Evolutionary conservation across 2,797 vertebrate genomes (phyloP), one percentile per base, ranked within the genome.

Genomic region (Mus minutoides): DNA sequence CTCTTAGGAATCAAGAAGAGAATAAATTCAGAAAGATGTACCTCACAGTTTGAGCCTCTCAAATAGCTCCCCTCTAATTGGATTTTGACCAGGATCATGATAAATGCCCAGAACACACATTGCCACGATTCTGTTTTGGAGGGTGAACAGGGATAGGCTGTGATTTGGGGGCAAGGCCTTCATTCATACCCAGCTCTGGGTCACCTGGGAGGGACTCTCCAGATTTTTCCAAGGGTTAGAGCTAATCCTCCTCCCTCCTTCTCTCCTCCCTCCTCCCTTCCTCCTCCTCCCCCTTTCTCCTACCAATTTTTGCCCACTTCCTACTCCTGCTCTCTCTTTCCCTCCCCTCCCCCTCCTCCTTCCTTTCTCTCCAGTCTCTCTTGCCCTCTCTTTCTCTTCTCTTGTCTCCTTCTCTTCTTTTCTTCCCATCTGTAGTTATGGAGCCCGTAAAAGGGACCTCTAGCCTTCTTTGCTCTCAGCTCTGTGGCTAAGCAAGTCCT

Each of bases 271-370:
- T 9, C 6, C 12, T 21, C 26, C 2, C 14, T 11, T 12, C 8
- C 19, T 1, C 16, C 13, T 14, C 9, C 6, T 26, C 7, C 24
- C 22, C n/a, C 31, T n/a, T 22, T 60, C 21, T 60, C 21, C 56
- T 58, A 17, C 52, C 14, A 34, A 6, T 24, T 1, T 8, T 5
- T 16, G 58, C 58, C 58, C 58, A 7, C 62, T 64, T 31, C 21
- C 11, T 31, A 3, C 34, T 52, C 31, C 17, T 34, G 26, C 46
- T 4, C n/a, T 21, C 19, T 14, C 26, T 58, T 3, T 8, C 43
- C 22, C 2, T 3, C 19, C 14, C 12, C 13, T 34, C 13, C 8
- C 19, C 26, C 14, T 1, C 19, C 29, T 12, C 2, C 16, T 2
- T 16, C 9, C 24, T 22, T 12, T 21, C 6, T 26, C 88, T 14